Base-by-base conservation (phyloP, 2,888 invertebrate species). In the Yponomeuta sedellus region DNA sequence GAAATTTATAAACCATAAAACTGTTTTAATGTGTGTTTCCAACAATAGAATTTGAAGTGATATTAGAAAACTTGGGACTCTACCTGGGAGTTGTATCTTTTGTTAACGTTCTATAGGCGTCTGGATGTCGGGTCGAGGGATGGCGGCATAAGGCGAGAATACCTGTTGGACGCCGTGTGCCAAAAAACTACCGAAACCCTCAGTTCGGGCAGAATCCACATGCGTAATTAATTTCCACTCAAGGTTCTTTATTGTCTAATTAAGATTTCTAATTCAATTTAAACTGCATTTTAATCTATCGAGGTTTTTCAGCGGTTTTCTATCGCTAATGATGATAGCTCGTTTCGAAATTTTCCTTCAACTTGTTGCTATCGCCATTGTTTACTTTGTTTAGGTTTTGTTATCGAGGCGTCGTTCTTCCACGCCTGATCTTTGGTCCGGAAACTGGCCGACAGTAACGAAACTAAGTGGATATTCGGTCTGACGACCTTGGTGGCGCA, bases 361-460 rank as follows among this genome's bases (percentile, higher is more conserved):
- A 52, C 16, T 16, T 52, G 44, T 52, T 5, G 16, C 44, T 52
- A 59, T 59, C 59, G 8, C 25, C 20, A 16, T 52, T 52, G 44
- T 52, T 52, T 52, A 62, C 16, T 62, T 34, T 34, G 62, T 39
- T 62, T 62, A 62, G 62, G 28, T 8, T n/a, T 6, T 28, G 20
- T 62, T 62, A 62, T 62, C 62, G 16, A n/a, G 34, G 28, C n/a
- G 62, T 39, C 12, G n/a, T 34, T 19, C 25, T 22, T 22, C 62
- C 62, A n/a, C n/a, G 62, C 39, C 28, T 62, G 34, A 62, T 62
- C 62, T 64, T 25, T 64, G 56, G 56, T 64, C 52, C 56, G 44
- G 64, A 64, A 25, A 25, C 72, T 69, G 71, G 1, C 59, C 16
- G 44, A 52, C 16, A 16, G 4, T 52, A 52, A 52, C 16, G 44